Percentiles rank a stretch among this genome's conserved stretches.
Conservation (phyloP, 2,113 vertebrate genomes). For the Lamprologus tigripictilis region DNA sequence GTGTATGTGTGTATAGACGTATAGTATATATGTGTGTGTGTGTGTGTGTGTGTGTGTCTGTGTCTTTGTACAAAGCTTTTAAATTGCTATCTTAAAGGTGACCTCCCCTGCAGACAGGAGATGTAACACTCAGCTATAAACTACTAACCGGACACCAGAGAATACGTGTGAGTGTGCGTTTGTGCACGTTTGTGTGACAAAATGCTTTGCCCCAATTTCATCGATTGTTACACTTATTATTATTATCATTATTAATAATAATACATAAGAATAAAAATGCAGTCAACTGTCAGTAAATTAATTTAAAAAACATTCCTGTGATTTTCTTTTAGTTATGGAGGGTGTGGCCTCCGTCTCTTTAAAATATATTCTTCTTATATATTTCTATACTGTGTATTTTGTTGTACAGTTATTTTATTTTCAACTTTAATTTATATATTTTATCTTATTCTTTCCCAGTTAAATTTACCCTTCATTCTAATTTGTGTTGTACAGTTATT, state of each 20-base stretch:
- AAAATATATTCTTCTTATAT: not conserved
- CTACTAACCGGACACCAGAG: not conserved
- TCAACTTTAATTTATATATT: too few species aligned
- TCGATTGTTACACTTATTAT: not conserved
- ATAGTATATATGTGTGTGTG: not conserved
- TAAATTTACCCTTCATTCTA: too few species aligned
- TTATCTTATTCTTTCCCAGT: too few species aligned
- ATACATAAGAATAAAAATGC: not conserved
- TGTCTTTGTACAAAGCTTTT: not conserved
- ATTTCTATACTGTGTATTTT: too few species aligned
- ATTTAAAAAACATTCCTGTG: not conserved
- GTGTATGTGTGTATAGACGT: not conserved
- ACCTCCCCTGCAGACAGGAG: conserved; percentile 21
- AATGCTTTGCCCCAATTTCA: not conserved
- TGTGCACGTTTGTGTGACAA: not conserved
- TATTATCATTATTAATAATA: not conserved
- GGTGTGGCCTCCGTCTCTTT: not conserved
- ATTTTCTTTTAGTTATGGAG: not conserved
- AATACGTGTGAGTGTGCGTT: not conserved
- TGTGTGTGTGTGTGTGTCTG: not conserved
- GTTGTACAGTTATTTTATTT: too few species aligned
- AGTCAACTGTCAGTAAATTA: not conserved
- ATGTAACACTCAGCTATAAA: conserved; percentile 2
- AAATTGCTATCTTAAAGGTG: conserved; percentile 41
- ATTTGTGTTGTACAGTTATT: too few species aligned